A percentile compares a stretch with the other conserved stretches of the same genome.
These are phyloP conservation scores for Pammene aurita DNA, from an alignment of 2,888 invertebrate species.

Conservation along the genomic window DNA sequence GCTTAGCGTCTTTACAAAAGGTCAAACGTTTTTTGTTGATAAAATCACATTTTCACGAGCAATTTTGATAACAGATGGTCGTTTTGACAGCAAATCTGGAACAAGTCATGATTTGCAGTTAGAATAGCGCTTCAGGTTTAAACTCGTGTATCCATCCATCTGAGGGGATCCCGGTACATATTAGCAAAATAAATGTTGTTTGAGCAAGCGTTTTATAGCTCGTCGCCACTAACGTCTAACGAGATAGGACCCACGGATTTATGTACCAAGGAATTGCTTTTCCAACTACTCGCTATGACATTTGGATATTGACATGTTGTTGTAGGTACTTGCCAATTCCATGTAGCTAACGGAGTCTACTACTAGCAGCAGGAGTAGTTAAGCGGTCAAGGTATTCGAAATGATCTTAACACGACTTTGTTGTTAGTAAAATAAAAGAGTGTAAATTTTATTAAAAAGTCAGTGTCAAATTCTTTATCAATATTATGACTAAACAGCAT, in stretches of 20 bases:
- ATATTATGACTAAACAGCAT: too few species aligned
- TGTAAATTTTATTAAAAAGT: too few species aligned
- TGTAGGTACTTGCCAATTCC: neutral
- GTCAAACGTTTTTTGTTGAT: too few species aligned
- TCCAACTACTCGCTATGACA: neutral
- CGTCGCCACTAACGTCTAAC: constrained; percentile 18
- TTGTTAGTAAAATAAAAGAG: too few species aligned
- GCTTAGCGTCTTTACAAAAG: too few species aligned
- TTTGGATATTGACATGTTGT: neutral
- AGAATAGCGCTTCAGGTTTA: neutral
- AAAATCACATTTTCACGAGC: too few species aligned
- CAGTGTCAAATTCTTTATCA: too few species aligned
- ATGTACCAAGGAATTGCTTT: constrained; percentile 1
- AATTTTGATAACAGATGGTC: too few species aligned
- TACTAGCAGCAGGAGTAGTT: neutral
- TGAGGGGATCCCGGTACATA: constrained; percentile 25
- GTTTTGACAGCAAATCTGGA: too few species aligned
- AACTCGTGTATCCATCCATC: constrained; percentile 27
- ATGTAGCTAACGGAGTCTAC: neutral
- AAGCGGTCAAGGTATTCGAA: too few species aligned
- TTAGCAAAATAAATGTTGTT: constrained; percentile 43
- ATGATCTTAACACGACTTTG: too few species aligned
- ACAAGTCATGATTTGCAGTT: too few species aligned
- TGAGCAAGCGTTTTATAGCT: constrained; percentile 39
- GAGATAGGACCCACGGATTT: constrained; percentile 12